These are phyloP conservation scores for Catocala nupta DNA, from an alignment of 2,888 invertebrate genomes.

Conservation along the genomic window DNA sequence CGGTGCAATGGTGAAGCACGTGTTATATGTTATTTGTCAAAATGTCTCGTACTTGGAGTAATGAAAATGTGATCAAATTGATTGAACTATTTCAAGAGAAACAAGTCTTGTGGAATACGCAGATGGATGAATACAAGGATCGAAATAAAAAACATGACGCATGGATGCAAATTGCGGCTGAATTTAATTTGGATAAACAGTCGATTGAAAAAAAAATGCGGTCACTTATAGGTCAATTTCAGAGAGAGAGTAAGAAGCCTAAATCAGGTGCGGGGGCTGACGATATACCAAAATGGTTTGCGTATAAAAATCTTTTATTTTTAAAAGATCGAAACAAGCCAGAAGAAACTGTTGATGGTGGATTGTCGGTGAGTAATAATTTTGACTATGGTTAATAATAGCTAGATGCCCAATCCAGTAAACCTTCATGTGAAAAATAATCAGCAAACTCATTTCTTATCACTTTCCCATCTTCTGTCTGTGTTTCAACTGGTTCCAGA, in stretches of 20 bases:
- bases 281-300: conserved; percentile 41
- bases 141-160: conserved; percentile 4
- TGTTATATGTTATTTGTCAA: conserved; percentile 2
- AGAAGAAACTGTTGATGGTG: conserved; percentile 24
- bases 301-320: conserved; percentile 41
- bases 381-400: conserved; percentile 36
- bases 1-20: conserved; percentile 7
- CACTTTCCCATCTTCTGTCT: conserved; percentile 42
- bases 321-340: conserved; percentile 35
- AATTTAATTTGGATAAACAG: conserved; percentile 18
- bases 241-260: conserved; percentile 29
- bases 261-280: conserved; percentile 40
- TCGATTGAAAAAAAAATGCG: conserved; percentile 27
- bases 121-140: conserved; percentile 8
- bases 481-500: conserved; percentile 40
- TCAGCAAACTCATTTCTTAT: conserved; percentile 45
- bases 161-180: conserved; percentile 15
- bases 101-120: conserved; percentile 16
- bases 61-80: conserved; percentile 11
- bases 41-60: conserved; percentile 18
- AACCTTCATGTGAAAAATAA: conserved; percentile 44
- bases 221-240: conserved; percentile 33
- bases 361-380: conserved; percentile 29
- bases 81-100: conserved; percentile 18
- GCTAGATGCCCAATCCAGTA: conserved; percentile 35